Conservation (phyloP, 2,113 vertebrate species). For the Hydropotes inermis region DNA sequence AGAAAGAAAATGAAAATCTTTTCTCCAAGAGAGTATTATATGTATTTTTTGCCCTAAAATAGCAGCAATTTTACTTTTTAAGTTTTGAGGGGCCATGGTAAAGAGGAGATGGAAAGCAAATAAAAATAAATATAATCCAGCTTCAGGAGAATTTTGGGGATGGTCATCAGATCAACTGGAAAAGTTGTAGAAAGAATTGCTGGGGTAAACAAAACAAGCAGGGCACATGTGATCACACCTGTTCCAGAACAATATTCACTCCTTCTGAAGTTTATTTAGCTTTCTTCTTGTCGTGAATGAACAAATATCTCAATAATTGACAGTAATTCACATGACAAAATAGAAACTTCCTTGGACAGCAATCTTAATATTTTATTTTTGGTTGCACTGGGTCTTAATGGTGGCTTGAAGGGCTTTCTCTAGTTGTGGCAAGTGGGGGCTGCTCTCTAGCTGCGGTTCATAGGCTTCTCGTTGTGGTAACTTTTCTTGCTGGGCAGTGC, state of each 20-base stretch:
- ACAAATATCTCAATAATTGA: neutral
- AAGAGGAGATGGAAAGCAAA: neutral
- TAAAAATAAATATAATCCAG: neutral
- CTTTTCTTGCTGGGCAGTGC: neutral
- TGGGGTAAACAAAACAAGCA: neutral
- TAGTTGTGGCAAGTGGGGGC: neutral
- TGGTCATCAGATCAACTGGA: accelerated
- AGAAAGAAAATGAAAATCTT: neutral
- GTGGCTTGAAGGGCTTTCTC: neutral
- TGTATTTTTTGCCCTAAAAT: neutral
- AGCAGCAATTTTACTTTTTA: neutral
- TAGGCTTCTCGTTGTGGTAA: neutral
- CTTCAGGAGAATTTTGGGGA: neutral
- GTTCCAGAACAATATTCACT: neutral
- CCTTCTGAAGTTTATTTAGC: neutral
- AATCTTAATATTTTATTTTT: neutral
- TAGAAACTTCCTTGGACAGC: neutral
- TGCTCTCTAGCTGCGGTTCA: neutral
- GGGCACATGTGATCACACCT: accelerated
- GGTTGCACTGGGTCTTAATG: neutral
- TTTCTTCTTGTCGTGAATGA: neutral
- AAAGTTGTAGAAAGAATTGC: neutral
- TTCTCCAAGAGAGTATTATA: neutral
- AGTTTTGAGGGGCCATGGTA: neutral
- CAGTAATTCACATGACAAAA: neutral